Percentiles rank a stretch among this genome's conserved stretches.
Conservation (phyloP, 1,140 invertebrate species). For the Lanistes nyassanus region DNA sequence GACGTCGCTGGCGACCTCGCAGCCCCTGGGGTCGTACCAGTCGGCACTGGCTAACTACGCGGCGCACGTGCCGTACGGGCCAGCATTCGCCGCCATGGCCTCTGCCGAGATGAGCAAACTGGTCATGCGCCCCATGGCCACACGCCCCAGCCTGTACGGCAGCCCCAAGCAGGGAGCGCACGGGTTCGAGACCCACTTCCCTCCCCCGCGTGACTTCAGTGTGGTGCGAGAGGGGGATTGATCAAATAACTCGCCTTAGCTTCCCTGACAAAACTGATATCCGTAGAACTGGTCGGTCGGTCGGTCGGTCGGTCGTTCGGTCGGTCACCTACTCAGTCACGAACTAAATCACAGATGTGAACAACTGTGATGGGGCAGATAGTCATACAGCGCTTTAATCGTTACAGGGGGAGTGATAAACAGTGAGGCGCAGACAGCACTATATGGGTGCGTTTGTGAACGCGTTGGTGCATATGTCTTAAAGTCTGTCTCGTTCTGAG, state of each 20-base stretch:
- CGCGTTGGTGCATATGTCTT: too few species aligned
- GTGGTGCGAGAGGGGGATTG: constrained; percentile 30
- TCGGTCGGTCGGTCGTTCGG: neutral
- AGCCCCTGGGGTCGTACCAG: constrained; percentile 15
- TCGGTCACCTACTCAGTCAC: neutral
- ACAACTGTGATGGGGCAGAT: too few species aligned
- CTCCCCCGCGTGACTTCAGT: constrained; percentile 30
- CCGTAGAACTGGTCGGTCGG: too few species aligned
- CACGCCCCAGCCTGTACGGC: constrained; percentile 24
- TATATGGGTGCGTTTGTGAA: too few species aligned
- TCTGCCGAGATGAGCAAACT: constrained; percentile 26
- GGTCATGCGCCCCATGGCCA: constrained; percentile 17
- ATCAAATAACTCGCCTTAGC: neutral
- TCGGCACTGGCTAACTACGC: constrained; percentile 17
- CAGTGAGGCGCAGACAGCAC: too few species aligned
- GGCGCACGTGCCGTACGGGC: neutral
- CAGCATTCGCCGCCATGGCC: neutral
- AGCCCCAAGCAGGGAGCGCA: neutral
- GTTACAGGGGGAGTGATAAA: too few species aligned
- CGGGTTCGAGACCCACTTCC: constrained; percentile 10
- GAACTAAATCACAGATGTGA: too few species aligned
- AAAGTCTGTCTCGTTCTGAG: too few species aligned
- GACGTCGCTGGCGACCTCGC: constrained; percentile 11
- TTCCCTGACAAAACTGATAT: neutral
- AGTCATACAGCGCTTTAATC: too few species aligned